A percentile compares a stretch with the other conserved stretches of the same genome.
Evolutionary conservation across 1,140 invertebrate species (phyloP).

Genomic region (Propsilocerus akamusi): DNA sequence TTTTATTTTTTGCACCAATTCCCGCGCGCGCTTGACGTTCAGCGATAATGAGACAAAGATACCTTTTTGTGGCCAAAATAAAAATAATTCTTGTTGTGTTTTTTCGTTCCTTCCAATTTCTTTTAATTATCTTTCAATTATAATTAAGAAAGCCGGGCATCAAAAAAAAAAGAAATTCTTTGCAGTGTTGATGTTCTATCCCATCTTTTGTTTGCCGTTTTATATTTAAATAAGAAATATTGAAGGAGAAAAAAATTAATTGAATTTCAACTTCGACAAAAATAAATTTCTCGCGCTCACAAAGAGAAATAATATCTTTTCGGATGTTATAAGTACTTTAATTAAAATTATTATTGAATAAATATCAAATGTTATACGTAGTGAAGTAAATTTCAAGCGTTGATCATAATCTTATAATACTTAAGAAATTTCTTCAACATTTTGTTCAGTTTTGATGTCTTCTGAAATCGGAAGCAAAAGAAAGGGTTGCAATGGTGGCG

Average conservation of each 20-base stretch:
- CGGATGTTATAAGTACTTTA: no score
- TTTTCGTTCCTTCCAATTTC: not conserved
- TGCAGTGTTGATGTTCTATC: not conserved
- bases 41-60: not conserved
- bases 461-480: no score
- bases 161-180: not conserved
- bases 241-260: not conserved
- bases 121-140: slow-evolving; percentile 2
- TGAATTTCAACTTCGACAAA: not conserved
- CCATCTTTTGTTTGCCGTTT: not conserved
- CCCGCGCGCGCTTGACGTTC: not conserved
- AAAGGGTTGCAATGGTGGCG: no score
- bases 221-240: slow-evolving; percentile 1
- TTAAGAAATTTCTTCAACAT: no score
- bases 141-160: not conserved
- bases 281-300: no score
- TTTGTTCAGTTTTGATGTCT: no score
- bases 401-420: not conserved
- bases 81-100: not conserved
- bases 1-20: not conserved
- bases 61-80: not conserved
- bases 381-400: not conserved
- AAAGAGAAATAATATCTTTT: not conserved
- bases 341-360: slow-evolving; percentile 3
- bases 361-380: slow-evolving; percentile 1